These are phyloP conservation scores for Huso huso DNA, from an alignment of 2,797 vertebrate genomes.

Conservation along the genomic window DNA sequence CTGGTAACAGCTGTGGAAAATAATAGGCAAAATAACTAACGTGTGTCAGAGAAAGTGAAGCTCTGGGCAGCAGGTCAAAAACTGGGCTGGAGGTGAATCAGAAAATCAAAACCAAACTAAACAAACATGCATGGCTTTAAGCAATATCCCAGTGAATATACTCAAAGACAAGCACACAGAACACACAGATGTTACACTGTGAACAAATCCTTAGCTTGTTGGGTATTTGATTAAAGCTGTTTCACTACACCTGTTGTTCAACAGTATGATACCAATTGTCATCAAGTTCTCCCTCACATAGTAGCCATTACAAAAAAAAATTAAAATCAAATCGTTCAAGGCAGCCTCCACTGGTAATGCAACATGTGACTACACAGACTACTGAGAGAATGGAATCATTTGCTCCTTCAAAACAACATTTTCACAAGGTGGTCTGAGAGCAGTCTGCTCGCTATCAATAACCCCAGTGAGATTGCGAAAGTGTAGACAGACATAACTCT, in stretches of 20 bases:
- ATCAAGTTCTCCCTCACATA: background rate
- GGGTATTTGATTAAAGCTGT: background rate
- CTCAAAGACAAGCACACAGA: constrained; percentile 29
- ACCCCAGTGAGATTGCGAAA: background rate
- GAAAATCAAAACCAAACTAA: background rate
- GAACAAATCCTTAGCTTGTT: constrained; percentile 13
- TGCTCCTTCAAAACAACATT: background rate
- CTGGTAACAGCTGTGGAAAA: no score
- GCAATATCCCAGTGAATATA: no score
- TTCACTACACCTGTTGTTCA: background rate
- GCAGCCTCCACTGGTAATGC: background rate
- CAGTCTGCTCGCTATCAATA: background rate
- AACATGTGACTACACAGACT: background rate
- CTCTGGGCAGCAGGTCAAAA: no score
- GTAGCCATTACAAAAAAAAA: background rate
- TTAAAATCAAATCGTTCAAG: background rate
- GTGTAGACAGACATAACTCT: no score
- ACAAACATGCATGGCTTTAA: background rate
- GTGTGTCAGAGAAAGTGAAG: no score
- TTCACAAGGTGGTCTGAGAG: background rate
- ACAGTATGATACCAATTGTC: background rate
- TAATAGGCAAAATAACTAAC: no score
- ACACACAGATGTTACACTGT: no score
- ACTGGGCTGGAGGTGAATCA: no score
- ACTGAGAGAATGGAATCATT: background rate